Evolutionary conservation across 2,797 vertebrate species (phyloP), one percentile per base, ranked within the genome.

Genomic region (Phalanger gymnotis): DNA sequence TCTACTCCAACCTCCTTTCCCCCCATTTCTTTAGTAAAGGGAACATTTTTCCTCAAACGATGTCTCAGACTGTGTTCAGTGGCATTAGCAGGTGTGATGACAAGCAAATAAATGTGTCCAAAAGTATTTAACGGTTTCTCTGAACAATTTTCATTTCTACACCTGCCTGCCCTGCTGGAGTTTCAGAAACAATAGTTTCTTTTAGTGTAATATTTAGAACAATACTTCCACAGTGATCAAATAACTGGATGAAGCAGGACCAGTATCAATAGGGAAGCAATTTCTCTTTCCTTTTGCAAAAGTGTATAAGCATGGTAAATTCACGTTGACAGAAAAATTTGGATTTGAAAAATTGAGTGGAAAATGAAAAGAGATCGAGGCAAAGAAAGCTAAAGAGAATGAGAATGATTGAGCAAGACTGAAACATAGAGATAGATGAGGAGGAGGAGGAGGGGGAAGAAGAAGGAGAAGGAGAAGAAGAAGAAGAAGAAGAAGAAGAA

Each of bases 81-180:
- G 95, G 54, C 56, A 54, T 55, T 52, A 95, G 96, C 97, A 98
- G 97, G 97, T 97, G 98, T 97, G 98, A 94, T 91, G 91, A 92
- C 97, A 95, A 0, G 53, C 51, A 94, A 93, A 94, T 51, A 58
- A 96, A 47, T 54, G 52, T 19, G 94, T 53, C 22, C 47, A 91
- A 90, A 25, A 94, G 11, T 19, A 81, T 47, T 96, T 53, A 95
- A 30, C 28, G 3, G 31, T 56, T 96, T 87, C 58, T 31, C 53
- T 61, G 27, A 10, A 87, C 91, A 57, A 30, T 53, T 89, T 97
- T 95, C 7, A 27, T 95, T 94, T 93, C 31, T 10, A 2, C 94
- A 25, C 19, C 34, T 28, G 47, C 56, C 19, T 81, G 53, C n/a
- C 94, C 97, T 93, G 91, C 94, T 19, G 54, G 53, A 73, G 56